Percentiles rank a stretch among this genome's conserved stretches.
phyloP scores from a whole-genome alignment of 2,888 invertebrate species.

The Yponomeuta malinellus region DNA sequence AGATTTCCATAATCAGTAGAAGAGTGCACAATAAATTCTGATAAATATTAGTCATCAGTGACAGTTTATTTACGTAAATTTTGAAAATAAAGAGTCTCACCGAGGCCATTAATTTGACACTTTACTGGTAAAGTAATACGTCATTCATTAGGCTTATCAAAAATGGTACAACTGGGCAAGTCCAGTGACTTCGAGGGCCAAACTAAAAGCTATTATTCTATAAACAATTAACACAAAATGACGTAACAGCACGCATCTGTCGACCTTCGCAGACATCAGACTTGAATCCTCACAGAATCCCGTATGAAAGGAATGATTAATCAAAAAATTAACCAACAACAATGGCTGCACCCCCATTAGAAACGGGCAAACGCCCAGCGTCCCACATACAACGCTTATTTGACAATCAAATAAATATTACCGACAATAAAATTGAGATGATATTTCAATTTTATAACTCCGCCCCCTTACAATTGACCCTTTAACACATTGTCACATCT shows the following conservation, averaged over 20 bases:
- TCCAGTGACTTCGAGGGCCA: no score
- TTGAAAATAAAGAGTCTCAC: no score
- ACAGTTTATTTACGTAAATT: no score
- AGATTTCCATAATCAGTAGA: no score
- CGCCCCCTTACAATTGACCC: conserved; percentile 55
- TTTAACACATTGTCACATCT: conserved; percentile 33
- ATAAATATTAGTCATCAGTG: no score
- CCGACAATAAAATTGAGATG: conserved; percentile 72
- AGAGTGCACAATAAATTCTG: no score
- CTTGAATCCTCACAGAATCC: conserved; percentile 55
- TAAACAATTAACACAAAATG: conserved; percentile 3
- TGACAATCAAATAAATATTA: conserved; percentile 76
- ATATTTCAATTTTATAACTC: conserved; percentile 73
- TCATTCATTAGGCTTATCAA: no score
- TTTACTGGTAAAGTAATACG: no score
- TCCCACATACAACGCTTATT: conserved; percentile 73
- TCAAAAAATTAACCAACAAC: conserved; percentile 75
- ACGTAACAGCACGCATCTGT: conserved; percentile 13
- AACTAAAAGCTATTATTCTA: no score
- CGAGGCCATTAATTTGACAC: no score
- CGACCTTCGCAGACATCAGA: conserved; percentile 21
- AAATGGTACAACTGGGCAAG: no score
- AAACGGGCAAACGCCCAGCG: conserved; percentile 62
- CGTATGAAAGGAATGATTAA: conserved; percentile 65
- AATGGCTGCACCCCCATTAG: conserved; percentile 63